Percentiles rank a stretch among this genome's conserved stretches.
These are phyloP conservation scores for Trochalopteron elliotii DNA, from an alignment of 2,113 vertebrate species.

Conservation along the genomic window DNA sequence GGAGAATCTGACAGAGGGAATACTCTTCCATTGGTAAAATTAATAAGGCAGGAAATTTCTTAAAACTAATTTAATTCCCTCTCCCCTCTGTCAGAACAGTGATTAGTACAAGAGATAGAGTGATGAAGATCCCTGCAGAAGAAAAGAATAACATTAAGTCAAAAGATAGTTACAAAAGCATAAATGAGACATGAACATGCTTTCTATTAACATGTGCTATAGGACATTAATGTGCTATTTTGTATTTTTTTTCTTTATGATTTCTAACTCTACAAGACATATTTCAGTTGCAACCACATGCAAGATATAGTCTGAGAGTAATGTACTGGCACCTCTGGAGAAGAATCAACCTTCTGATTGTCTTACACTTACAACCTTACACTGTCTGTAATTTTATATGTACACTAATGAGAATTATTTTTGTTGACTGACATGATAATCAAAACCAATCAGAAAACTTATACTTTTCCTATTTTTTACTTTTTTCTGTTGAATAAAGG, in stretches of 20 bases:
- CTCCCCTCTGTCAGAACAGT: not conserved
- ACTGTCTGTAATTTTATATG: not conserved
- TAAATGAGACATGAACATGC: not conserved
- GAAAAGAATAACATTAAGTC: not conserved
- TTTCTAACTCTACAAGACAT: not conserved
- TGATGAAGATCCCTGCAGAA: not conserved
- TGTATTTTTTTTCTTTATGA: not conserved
- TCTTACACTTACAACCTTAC: not conserved
- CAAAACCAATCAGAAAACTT: not conserved
- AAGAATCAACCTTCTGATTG: not conserved
- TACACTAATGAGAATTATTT: not conserved
- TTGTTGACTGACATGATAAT: not conserved
- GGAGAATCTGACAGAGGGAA: not conserved
- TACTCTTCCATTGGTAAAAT: not conserved
- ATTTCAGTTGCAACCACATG: not conserved
- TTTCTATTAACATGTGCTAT: not conserved
- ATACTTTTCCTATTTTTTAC: not conserved
- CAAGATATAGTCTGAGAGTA: not conserved
- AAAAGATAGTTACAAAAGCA: not conserved
- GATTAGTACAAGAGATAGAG: not conserved
- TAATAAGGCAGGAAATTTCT: not conserved
- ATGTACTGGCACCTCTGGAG: not conserved
- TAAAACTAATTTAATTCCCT: not conserved
- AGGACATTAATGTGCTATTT: not conserved
- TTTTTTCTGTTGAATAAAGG: not conserved